Percentiles rank a stretch among this genome's conserved stretches.
Conservation (phyloP, 2,888 invertebrate genomes). For the Mimumesa dahlbomi region DNA sequence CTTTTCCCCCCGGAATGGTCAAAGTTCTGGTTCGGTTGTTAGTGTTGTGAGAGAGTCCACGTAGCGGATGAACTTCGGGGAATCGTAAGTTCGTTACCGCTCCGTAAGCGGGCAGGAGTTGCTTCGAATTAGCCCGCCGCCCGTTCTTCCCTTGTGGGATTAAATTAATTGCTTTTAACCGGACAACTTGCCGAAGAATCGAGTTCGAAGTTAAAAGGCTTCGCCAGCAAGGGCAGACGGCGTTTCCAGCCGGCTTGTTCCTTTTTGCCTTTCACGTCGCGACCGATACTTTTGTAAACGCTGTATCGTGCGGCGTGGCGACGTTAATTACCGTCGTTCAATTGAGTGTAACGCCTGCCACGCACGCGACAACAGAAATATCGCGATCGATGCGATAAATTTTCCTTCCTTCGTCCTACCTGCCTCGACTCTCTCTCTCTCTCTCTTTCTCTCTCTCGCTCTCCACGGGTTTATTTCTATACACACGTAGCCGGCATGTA, state of each 20-base stretch:
- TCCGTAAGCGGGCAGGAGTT: conserved; percentile 56
- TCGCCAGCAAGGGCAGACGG: background rate
- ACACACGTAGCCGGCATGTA: background rate
- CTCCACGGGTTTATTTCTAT: background rate
- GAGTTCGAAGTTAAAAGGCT: conserved; percentile 42
- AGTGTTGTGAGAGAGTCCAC: conserved; percentile 41
- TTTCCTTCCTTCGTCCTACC: background rate
- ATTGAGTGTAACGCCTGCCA: background rate
- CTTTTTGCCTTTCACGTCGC: background rate
- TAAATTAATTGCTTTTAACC: conserved; percentile 60
- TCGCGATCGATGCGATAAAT: conserved; percentile 7
- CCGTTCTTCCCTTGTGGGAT: conserved; percentile 46
- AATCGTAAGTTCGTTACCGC: conserved; percentile 60
- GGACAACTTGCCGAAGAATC: conserved; percentile 26
- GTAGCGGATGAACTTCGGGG: conserved; percentile 45
- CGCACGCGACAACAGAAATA: conserved; percentile 1
- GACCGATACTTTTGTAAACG: no score
- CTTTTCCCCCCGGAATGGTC: no score
- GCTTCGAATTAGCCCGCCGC: conserved; percentile 55
- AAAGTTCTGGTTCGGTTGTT: conserved; percentile 27
- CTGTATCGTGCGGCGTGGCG: no score
- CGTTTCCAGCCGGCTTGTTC: background rate
- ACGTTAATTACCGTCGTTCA: conserved; percentile 1
- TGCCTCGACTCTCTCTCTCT: background rate
- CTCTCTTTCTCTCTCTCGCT: background rate